A percentile compares a stretch with the other conserved stretches of the same genome.
Evolutionary conservation across 1,140 invertebrate species (phyloP).

Genomic region (Heliconius hewitsoni): DNA sequence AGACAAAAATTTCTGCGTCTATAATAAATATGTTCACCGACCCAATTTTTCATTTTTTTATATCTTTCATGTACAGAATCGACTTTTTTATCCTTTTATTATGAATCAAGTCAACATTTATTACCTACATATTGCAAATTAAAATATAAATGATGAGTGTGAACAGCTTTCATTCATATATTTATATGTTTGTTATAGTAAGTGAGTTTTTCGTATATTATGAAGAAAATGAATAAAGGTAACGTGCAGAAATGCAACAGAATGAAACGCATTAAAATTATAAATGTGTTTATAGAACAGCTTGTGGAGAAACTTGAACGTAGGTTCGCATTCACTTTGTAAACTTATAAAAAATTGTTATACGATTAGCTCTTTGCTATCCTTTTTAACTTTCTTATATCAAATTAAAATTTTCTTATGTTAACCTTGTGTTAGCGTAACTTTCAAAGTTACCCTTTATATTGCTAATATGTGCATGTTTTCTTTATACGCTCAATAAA

Average conservation of each 20-base stretch:
- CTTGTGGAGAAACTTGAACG: not conserved
- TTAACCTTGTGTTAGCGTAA: not conserved
- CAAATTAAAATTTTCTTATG: not conserved
- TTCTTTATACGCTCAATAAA: constrained; percentile 9
- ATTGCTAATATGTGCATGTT: not conserved
- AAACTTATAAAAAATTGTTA: constrained; percentile 4
- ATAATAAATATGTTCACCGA: no score
- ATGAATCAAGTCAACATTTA: no score
- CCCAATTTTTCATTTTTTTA: no score
- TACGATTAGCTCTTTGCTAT: not conserved
- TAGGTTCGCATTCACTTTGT: constrained; percentile 13
- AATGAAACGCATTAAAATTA: not conserved
- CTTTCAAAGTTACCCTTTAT: not conserved
- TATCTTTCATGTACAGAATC: no score
- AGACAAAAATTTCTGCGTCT: no score
- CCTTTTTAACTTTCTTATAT: constrained; percentile 7
- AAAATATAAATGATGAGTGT: no score
- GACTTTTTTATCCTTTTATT: no score
- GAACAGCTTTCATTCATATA: no score
- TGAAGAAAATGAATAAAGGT: no score
- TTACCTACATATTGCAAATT: no score
- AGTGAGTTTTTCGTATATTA: no score
- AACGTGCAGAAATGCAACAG: not conserved
- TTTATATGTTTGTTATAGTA: no score
- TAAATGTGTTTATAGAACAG: not conserved